A percentile compares a stretch with the other conserved stretches of the same genome.
These are phyloP conservation scores for Phoenicopterus ruber DNA, from an alignment of 2,113 vertebrate genomes.

Conservation along the genomic window DNA sequence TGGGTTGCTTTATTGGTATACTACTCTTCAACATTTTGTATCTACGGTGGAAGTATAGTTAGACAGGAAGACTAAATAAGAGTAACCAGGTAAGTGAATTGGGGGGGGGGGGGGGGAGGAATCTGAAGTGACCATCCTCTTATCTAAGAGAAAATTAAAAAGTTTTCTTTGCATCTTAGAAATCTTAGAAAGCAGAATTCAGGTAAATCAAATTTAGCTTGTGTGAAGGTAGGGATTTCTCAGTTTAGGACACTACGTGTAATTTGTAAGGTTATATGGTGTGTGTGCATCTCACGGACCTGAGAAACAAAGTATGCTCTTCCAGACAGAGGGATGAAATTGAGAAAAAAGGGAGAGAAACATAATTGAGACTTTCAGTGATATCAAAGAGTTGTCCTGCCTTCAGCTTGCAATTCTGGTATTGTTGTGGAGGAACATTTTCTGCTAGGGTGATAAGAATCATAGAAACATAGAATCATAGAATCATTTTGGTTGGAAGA, in stretches of 20 bases:
- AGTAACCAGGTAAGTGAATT: background rate
- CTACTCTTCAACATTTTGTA: background rate
- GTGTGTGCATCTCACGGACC: background rate
- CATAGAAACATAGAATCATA: no score
- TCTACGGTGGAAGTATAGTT: background rate
- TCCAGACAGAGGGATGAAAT: background rate
- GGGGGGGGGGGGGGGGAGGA: background rate
- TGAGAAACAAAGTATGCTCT: background rate
- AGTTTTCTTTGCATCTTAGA: background rate
- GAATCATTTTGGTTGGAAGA: no score
- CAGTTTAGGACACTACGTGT: background rate
- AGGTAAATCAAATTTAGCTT: background rate
- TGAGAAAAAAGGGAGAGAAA: background rate
- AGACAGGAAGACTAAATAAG: background rate
- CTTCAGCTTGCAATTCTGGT: background rate
- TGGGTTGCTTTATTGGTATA: background rate
- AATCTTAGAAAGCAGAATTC: background rate
- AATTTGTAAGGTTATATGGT: background rate
- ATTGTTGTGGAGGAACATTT: background rate
- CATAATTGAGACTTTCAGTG: background rate
- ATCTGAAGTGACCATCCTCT: background rate
- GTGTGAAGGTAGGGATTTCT: background rate
- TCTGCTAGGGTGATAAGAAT: background rate
- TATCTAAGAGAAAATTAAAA: background rate
- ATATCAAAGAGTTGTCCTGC: background rate